Evolutionary conservation across 2,888 invertebrate genomes (phyloP).

Genomic region (Globia sparganii): DNA sequence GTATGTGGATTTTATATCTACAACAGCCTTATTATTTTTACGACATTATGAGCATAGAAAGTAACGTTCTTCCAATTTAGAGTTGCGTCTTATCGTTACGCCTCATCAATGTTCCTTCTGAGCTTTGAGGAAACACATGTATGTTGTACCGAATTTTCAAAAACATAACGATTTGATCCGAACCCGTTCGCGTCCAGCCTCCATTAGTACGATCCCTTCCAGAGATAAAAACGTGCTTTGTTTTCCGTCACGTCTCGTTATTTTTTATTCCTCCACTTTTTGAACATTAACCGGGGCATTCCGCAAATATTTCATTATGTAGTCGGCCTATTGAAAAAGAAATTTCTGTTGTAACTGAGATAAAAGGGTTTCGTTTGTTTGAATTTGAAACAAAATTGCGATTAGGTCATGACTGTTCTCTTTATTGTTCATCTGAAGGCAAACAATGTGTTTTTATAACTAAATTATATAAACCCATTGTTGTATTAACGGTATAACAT

Average conservation of each 20-base stretch:
- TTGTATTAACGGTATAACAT: conserved; percentile 55
- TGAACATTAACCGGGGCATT: conserved; percentile 80
- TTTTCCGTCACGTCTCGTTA: conserved; percentile 86
- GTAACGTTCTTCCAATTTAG: conserved; percentile 20
- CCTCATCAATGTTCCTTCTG: conserved; percentile 36
- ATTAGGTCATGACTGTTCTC: conserved; percentile 77
- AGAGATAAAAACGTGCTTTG: conserved; percentile 87
- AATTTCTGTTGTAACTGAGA: conserved; percentile 78
- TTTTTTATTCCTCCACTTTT: conserved; percentile 83
- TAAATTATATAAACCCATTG: conserved; percentile 68
- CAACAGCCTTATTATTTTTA: conserved; percentile 26
- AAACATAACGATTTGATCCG: conserved; percentile 72
- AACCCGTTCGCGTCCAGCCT: conserved; percentile 75
- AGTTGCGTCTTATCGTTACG: conserved; percentile 22
- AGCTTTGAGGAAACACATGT: conserved; percentile 26
- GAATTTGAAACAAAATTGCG: conserved; percentile 79
- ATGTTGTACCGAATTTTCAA: conserved; percentile 59
- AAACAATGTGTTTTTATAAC: conserved; percentile 74
- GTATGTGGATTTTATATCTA: background rate
- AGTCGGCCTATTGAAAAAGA: conserved; percentile 81
- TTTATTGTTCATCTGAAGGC: conserved; percentile 74
- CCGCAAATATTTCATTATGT: conserved; percentile 84
- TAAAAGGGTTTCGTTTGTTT: conserved; percentile 82
- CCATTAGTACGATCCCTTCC: conserved; percentile 84
- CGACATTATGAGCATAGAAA: conserved; percentile 34